Conservation (phyloP, 2,113 vertebrate species). For the Macrotis lagotis region DNA sequence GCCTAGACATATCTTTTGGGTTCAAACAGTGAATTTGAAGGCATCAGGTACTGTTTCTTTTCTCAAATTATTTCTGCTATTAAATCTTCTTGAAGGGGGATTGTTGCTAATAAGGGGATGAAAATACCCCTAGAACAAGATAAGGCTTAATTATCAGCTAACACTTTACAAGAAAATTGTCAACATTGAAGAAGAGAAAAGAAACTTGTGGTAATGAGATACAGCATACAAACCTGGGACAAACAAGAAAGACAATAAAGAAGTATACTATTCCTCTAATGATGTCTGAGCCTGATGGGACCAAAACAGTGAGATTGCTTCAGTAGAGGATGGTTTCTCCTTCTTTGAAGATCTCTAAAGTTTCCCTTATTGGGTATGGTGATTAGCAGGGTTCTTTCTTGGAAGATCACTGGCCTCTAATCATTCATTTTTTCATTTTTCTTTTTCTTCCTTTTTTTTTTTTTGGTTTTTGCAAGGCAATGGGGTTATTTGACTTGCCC, state of each 20-base stretch:
- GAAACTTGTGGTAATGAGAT: not conserved
- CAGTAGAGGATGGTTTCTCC: not conserved
- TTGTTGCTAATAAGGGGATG: not conserved
- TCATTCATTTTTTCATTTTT: not conserved
- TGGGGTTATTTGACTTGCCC: too few relatives aligned
- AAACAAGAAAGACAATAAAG: not conserved
- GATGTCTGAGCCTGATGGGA: not conserved
- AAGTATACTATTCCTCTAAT: not conserved
- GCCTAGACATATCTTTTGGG: not conserved
- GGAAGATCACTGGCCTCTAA: not conserved
- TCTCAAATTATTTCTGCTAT: not conserved
- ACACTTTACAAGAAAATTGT: not conserved
- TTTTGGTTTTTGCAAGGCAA: too few relatives aligned
- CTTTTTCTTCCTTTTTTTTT: too few relatives aligned
- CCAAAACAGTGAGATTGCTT: not conserved
- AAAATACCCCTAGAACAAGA: not conserved
- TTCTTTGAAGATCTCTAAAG: not conserved
- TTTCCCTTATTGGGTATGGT: not conserved
- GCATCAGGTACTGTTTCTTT: not conserved
- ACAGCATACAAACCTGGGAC: not conserved
- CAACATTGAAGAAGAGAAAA: not conserved
- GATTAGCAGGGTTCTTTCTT: not conserved
- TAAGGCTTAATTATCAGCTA: not conserved
- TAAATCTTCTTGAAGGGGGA: not conserved
- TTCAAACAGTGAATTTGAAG: not conserved